Evolutionary conservation across 1,140 invertebrate genomes (phyloP), one percentile per base, ranked within the genome.

Genomic region (Bacillus rossius): DNA sequence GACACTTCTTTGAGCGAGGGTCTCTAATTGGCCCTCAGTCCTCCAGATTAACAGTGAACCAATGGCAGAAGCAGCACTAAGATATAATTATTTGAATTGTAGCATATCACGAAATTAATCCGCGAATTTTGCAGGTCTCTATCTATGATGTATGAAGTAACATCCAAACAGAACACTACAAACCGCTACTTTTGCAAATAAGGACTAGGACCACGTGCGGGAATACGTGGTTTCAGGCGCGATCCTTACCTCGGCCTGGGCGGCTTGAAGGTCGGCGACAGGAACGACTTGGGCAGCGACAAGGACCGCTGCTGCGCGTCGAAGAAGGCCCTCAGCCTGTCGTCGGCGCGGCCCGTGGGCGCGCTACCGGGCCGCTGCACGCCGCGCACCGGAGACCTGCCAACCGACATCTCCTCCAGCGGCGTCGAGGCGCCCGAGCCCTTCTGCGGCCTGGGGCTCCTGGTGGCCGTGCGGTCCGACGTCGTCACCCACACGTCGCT

Each of bases 221-320:
- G 4, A 34, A 10, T 34, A 34, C 10, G 10, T 34, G 29, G 5
- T 34, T n/a, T n/a, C n/a, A 34, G 29, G 4, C 4, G 10, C 10
- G 41, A 0, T 7, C 53, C 22, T n/a, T 55, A 55, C 53, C 53
- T 55, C 45, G 41, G 53, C 16, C 45, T 55, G 17, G 53, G 29
- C 8, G 53, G 41, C 53, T 55, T 55, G 57, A 67, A 54, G 57
- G 63, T 48, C 61, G 7, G 25, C 2, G 81, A 73, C 17, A 82
- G 71, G 65, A 85, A 84, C 13, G 81, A 84, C 65, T 84, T 84
- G 3, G 82, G 83, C 60, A 85, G 66, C 2, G 82, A 84, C 64
- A 84, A 74, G 1, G 83, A 83, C 17, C 81, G 71, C 61, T 83
- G 81, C 54, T 82, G 79, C 8, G 74, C 70, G 48, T 77, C 75